Conservation (phyloP, 2,797 vertebrate genomes). For the Myripristis jacobus region DNA sequence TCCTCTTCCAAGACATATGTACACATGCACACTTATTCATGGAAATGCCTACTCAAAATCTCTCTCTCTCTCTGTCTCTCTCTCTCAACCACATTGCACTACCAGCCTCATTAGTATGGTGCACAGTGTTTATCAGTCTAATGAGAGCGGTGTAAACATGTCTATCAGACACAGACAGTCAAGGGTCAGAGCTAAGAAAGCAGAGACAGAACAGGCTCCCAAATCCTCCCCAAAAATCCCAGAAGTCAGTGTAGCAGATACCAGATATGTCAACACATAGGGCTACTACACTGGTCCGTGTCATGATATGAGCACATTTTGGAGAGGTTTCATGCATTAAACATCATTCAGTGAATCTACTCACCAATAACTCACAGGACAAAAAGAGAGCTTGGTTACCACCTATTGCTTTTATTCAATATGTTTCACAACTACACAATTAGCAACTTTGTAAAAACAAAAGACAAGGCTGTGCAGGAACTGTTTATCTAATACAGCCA, state of each 20-base stretch:
- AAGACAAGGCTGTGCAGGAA: not conserved
- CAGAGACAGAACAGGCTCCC: conserved; percentile 37
- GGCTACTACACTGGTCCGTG: conserved; percentile 8
- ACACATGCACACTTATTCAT: too few relatives aligned
- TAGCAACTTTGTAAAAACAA: not conserved
- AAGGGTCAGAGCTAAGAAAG: conserved; percentile 28
- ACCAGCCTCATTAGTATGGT: conserved; percentile 43
- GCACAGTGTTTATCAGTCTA: conserved; percentile 52
- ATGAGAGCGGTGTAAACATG: conserved; percentile 60
- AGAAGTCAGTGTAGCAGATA: conserved; percentile 21
- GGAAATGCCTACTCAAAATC: too few relatives aligned
- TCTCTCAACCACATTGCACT: conserved; percentile 14
- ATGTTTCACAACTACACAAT: not conserved
- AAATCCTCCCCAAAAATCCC: conserved; percentile 12
- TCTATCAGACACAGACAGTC: conserved; percentile 26
- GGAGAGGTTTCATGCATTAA: too few relatives aligned
- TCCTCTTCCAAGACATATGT: conserved; percentile 2
- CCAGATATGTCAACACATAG: conserved; percentile 24
- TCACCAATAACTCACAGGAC: not conserved
- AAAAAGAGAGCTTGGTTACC: not conserved
- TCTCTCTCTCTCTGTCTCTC: too few relatives aligned
- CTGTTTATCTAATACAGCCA: conserved; percentile 13
- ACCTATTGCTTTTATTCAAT: too few relatives aligned
- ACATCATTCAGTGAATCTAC: too few relatives aligned
- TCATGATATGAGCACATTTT: conserved; percentile 14